A percentile compares a stretch with the other conserved stretches of the same genome.
Conservation (phyloP, 2,888 invertebrate species). For the Crossocerus cetratus region DNA sequence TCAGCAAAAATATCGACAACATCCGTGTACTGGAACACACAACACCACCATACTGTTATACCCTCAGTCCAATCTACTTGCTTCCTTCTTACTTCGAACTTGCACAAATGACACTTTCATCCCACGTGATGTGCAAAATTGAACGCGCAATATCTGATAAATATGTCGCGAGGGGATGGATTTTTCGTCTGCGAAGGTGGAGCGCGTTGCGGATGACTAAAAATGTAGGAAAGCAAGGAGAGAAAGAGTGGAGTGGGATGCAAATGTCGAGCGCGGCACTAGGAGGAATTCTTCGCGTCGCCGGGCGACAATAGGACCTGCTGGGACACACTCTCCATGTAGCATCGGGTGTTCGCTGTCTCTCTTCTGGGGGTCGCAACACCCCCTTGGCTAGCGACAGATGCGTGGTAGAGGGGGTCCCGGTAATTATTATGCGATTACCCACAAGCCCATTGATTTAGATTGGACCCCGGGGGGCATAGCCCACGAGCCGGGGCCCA, state of each 20-base stretch:
- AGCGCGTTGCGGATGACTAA: no score
- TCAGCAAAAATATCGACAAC: constrained; percentile 51
- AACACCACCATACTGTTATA: no score
- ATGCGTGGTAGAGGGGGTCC: constrained; percentile 73
- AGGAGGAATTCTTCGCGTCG: constrained; percentile 60
- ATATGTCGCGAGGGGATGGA: no score
- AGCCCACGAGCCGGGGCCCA: constrained; percentile 55
- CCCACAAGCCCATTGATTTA: constrained; percentile 77
- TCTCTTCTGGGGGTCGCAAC: constrained; percentile 60
- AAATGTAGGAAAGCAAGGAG: neutral
- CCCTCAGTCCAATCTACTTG: no score
- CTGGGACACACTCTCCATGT: constrained; percentile 66
- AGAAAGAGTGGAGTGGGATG: constrained; percentile 5
- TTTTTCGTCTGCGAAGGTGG: no score
- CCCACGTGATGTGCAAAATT: no score
- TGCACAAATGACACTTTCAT: no score
- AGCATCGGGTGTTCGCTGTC: constrained; percentile 40
- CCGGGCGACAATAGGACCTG: constrained; percentile 72
- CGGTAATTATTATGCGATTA: constrained; percentile 77
- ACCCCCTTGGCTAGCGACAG: constrained; percentile 70
- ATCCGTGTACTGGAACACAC: constrained; percentile 53
- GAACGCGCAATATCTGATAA: no score
- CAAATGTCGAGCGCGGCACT: constrained; percentile 38
- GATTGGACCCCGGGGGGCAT: constrained; percentile 72
- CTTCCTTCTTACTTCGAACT: no score